Percentiles rank a stretch among this genome's conserved stretches.
Evolutionary conservation across 1,140 invertebrate species (phyloP).

Genomic region (Drosophila obscura): DNA sequence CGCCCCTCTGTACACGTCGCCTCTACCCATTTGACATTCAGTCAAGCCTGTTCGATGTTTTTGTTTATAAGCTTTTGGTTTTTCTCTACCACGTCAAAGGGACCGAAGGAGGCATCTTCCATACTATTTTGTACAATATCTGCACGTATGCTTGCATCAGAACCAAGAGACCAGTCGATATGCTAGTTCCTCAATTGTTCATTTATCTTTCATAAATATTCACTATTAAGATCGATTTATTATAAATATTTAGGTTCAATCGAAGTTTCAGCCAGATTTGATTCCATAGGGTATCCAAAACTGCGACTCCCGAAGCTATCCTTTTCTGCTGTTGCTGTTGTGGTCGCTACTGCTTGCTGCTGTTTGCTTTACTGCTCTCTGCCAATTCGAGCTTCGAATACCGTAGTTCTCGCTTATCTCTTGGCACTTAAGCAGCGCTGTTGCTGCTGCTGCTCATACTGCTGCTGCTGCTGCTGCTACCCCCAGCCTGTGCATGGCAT

Average conservation of each 20-base stretch:
- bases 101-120: not conserved
- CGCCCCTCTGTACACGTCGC: not conserved
- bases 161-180: no score
- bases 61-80: not conserved
- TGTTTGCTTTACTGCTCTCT: conserved; percentile 32
- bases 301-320: no score
- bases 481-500: not conserved
- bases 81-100: not conserved
- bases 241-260: no score
- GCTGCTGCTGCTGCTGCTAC: conserved; percentile 2
- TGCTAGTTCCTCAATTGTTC: no score
- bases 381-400: conserved; percentile 24
- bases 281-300: no score
- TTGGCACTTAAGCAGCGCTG: conserved; percentile 20
- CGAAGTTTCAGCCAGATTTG: no score
- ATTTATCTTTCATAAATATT: no score
- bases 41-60: conserved; percentile 5
- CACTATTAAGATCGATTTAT: no score
- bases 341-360: not conserved
- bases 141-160: no score
- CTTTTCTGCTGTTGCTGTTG: no score
- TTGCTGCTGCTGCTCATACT: conserved; percentile 16
- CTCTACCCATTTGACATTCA: conserved; percentile 5
- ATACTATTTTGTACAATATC: no score
- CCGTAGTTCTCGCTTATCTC: conserved; percentile 15